These are phyloP conservation scores for Platyrinchus mystaceus DNA, from an alignment of 2,797 vertebrate genomes.

Conservation along the genomic window DNA sequence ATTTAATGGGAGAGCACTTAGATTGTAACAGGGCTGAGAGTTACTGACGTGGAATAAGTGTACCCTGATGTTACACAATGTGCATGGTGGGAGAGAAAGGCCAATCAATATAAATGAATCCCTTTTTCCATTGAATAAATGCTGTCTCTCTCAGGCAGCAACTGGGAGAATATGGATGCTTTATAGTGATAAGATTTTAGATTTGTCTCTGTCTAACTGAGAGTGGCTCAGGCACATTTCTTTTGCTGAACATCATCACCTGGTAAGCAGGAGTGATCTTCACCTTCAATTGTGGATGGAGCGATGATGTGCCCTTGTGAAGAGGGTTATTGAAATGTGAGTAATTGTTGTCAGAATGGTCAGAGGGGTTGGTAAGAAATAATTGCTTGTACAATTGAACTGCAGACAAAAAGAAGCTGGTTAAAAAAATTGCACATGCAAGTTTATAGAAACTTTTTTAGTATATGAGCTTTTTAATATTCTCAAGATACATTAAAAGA, in stretches of 20 bases:
- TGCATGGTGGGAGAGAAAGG: not conserved
- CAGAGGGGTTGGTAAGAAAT: not conserved
- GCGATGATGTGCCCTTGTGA: not conserved
- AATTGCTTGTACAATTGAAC: not conserved
- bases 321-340: not conserved
- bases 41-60: constrained; percentile 23
- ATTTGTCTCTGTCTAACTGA: not conserved
- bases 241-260: not conserved
- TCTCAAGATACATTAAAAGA: not conserved
- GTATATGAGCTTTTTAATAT: not conserved
- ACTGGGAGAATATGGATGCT: not conserved
- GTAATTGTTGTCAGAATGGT: not conserved
- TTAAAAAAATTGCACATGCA: not conserved
- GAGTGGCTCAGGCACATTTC: not conserved
- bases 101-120: constrained; percentile 15
- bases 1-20: constrained; percentile 46
- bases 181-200: not conserved
- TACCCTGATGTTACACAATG: constrained; percentile 13
- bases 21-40: not conserved
- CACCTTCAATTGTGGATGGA: not conserved
- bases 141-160: not conserved
- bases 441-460: not conserved
- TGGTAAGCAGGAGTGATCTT: not conserved
- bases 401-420: not conserved
- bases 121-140: constrained; percentile 27